These are phyloP conservation scores for Tautogolabrus adspersus DNA, from an alignment of 2,113 vertebrate genomes.

Conservation along the genomic window DNA sequence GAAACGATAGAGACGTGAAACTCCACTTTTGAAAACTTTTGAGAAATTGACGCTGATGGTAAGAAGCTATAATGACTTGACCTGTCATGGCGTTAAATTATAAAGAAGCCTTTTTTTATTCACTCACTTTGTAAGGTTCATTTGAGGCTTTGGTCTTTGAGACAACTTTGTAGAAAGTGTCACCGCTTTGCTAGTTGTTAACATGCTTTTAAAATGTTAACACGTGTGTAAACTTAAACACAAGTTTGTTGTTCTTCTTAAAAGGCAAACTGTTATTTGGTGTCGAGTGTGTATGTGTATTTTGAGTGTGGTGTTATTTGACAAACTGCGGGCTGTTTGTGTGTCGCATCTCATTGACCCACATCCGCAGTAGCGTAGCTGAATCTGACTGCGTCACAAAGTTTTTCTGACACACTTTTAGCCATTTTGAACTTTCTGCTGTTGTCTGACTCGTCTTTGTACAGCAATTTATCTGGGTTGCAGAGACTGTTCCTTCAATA, in stretches of 20 bases:
- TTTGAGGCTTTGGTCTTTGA: too few relatives aligned
- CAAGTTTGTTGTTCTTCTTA: too few relatives aligned
- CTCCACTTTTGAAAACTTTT: neutral
- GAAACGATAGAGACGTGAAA: neutral
- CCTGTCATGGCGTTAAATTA: neutral
- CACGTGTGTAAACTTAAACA: too few relatives aligned
- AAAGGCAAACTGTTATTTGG: too few relatives aligned
- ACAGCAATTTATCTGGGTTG: accelerated
- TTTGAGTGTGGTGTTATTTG: neutral
- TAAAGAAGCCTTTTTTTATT: neutral
- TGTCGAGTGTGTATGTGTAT: neutral
- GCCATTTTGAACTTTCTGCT: neutral
- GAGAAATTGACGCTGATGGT: constrained; percentile 59
- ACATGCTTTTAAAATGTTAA: too few relatives aligned
- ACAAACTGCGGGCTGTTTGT: constrained; percentile 33
- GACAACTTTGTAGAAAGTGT: too few relatives aligned
- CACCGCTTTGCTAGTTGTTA: too few relatives aligned
- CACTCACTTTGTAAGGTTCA: too few relatives aligned
- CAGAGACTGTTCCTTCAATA: neutral
- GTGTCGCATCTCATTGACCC: constrained; percentile 71
- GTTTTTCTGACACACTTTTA: neutral
- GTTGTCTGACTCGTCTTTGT: neutral
- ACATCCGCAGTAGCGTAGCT: constrained; percentile 36
- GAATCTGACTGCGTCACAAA: constrained; percentile 61
- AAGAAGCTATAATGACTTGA: constrained; percentile 5